Conservation (phyloP, 2,888 invertebrate genomes). For the Scrobipalpa atriplicella region DNA sequence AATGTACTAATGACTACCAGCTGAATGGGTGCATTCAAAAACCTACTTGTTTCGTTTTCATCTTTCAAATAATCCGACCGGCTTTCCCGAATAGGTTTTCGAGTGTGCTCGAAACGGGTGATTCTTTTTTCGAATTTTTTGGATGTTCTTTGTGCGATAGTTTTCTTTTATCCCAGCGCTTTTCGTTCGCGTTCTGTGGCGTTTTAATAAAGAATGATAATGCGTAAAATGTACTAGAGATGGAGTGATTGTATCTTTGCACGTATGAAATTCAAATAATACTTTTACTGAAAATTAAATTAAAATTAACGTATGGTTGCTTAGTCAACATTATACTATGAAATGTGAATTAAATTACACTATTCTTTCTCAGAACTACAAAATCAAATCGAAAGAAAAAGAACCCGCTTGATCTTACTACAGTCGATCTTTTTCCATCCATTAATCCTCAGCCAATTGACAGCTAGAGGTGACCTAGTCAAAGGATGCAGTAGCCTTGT, state of each 20-base stretch:
- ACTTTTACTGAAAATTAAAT: not conserved
- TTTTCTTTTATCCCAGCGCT: conserved; percentile 31
- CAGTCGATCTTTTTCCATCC: conserved; percentile 40
- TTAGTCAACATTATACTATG: not conserved
- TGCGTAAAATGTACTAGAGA: not conserved
- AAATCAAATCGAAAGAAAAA: not conserved
- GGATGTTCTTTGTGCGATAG: conserved; percentile 30
- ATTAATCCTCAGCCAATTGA: conserved; percentile 31
- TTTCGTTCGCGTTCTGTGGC: conserved; percentile 18
- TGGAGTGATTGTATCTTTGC: not conserved
- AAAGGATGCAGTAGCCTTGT: conserved; percentile 31
- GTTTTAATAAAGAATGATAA: conserved; percentile 20
- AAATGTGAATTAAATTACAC: too few species aligned
- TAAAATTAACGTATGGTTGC: not conserved
- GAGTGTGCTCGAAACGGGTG: conserved; percentile 31
- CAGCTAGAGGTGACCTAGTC: conserved; percentile 46
- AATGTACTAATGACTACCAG: conserved; percentile 38
- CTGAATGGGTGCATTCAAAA: conserved; percentile 34
- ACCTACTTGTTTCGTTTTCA: conserved; percentile 31
- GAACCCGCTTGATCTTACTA: too few species aligned
- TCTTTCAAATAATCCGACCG: conserved; percentile 27
- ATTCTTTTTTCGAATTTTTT: conserved; percentile 29
- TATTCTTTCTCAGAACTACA: too few species aligned
- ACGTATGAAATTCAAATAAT: not conserved
- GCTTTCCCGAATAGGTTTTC: conserved; percentile 28